A percentile compares a stretch with the other conserved stretches of the same genome.
Conservation (phyloP, 23 tunicate genomes). For the Phallusia fumigata region DNA sequence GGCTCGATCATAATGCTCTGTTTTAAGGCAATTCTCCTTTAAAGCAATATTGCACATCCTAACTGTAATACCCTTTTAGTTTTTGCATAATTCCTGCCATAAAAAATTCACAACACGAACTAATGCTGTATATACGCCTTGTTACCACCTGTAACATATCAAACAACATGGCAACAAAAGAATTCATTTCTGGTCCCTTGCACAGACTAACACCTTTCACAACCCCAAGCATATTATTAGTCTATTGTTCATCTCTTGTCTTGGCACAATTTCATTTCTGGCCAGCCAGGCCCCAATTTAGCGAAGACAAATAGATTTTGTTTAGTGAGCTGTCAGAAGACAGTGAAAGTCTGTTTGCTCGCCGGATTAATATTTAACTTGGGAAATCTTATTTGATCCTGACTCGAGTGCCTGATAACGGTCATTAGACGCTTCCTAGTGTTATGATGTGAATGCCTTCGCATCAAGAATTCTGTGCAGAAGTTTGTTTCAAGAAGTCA, state of each 20-base stretch:
- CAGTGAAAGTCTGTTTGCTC: background rate
- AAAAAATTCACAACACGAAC: too few relatives aligned
- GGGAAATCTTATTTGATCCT: background rate
- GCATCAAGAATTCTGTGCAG: too few relatives aligned
- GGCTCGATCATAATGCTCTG: too few relatives aligned
- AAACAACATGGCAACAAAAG: background rate
- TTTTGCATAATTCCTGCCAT: too few relatives aligned
- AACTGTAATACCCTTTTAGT: too few relatives aligned
- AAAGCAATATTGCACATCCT: too few relatives aligned
- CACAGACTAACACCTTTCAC: slow-evolving; percentile 3
- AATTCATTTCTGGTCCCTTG: background rate
- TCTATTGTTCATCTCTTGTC: background rate
- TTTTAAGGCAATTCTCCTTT: too few relatives aligned
- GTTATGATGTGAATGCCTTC: background rate
- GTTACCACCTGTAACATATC: too few relatives aligned
- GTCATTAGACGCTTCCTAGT: background rate
- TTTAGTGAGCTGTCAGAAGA: background rate
- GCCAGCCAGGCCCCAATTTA: background rate
- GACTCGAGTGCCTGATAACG: slow-evolving; percentile 5
- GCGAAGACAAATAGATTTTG: background rate
- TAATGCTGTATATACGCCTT: too few relatives aligned
- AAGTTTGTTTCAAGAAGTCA: too few relatives aligned
- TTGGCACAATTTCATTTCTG: background rate
- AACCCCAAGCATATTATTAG: background rate
- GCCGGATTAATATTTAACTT: background rate